Evolutionary conservation across 1,140 invertebrate species (phyloP), one percentile per base, ranked within the genome.

Genomic region (Grapholita molesta): DNA sequence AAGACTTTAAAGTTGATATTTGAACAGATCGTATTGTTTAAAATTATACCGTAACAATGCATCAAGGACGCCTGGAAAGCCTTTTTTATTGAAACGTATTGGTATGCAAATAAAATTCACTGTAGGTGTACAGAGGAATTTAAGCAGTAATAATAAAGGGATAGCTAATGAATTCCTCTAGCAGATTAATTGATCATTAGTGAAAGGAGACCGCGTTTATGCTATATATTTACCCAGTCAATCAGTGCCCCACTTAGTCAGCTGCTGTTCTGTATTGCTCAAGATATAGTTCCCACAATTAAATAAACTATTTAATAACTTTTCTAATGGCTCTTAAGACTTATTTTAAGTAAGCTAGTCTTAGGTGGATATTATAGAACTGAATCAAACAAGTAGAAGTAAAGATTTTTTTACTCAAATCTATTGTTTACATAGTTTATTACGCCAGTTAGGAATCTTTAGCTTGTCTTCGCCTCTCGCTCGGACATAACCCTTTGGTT

Each of bases 51-150:
- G 74, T 78, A 84, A 82, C 74, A 79, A 82, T 74, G 72, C 78
- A 82, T 76, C 80, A 86, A 86, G 86, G 86, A 73, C 83, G 70
- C 24, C 80, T 66, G 76, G n/a, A n/a, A n/a, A n/a, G 82, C 76
- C 82, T 76, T 71, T 70, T 78, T 82, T 81, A 75, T 79, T 84
- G 11, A 3, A 21, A 53, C 21, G 72, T 78, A 70, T 80, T 76
- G 80, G 85, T 81, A 85, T 87, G 84, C 77, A 79, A 80, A 88
- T 79, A 79, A 84, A 82, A 80, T 33, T 28, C 66, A 25, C 68
- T 35, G 64, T 52, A 18, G 33, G 33, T 12, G 33, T 12, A 35
- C 33, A 12, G 11, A 12, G 52, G 52, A 53, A 53, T 53, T 53
- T 53, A 21, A 53, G 18, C 52, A 23, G 52, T 53, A 53, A 23